phyloP scores from a whole-genome alignment of 53 echinoderm and acorn worm species.

The Henricia sp. region DNA sequence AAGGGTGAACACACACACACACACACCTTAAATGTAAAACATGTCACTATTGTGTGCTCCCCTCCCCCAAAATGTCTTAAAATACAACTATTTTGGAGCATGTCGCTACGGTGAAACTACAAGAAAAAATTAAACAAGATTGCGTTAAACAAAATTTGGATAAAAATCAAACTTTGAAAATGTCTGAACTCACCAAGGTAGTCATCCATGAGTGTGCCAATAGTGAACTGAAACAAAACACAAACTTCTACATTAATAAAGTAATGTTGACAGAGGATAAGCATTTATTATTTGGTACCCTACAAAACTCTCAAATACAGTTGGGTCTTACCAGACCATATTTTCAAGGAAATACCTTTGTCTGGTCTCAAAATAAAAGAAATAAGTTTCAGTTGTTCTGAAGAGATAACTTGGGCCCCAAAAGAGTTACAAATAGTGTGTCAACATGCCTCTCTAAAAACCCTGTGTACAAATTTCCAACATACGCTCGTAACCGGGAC shows the following conservation, averaged over 20 bases:
- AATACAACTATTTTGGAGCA: background rate
- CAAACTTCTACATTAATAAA: background rate
- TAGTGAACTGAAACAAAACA: slow-evolving; percentile 81
- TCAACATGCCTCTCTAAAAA: too few relatives aligned
- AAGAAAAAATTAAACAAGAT: too few relatives aligned
- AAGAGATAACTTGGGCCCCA: too few relatives aligned
- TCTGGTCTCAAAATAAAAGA: too few relatives aligned
- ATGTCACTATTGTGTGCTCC: background rate
- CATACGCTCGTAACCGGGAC: too few relatives aligned
- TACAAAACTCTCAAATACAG: background rate
- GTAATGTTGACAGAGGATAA: too few relatives aligned
- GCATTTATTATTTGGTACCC: too few relatives aligned
- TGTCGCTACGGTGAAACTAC: background rate
- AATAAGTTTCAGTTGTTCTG: too few relatives aligned
- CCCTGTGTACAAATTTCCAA: too few relatives aligned
- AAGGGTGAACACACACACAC: background rate
- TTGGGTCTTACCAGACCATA: too few relatives aligned
- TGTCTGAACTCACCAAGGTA: slow-evolving; percentile 89
- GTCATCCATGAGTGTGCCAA: slow-evolving; percentile 98
- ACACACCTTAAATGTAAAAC: background rate
- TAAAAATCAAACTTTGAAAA: background rate
- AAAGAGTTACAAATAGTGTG: too few relatives aligned
- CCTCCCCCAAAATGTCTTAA: background rate
- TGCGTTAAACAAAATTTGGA: background rate
- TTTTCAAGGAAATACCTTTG: too few relatives aligned